Evolutionary conservation across 2,797 vertebrate genomes (phyloP), one percentile per base, ranked within the genome.

Genomic region (Premnoplex brunnescens): DNA sequence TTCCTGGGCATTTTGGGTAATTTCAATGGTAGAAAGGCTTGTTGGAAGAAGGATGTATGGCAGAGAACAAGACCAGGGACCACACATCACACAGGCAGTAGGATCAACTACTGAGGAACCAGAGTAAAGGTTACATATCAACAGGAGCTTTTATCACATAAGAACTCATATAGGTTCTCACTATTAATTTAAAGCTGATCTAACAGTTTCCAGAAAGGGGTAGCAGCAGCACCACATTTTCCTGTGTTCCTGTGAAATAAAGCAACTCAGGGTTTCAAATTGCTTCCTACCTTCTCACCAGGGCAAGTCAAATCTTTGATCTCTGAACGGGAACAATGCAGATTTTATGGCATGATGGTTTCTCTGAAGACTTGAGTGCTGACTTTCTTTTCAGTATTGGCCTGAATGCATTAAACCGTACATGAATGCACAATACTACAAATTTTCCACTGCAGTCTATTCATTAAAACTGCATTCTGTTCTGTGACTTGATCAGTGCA

Each of bases 311-410:
- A 58, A 60, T 78, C 67, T 79, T 76, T 8, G 3, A 4, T 72
- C 75, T 87, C 71, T 60, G 32, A 56, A 28, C 75, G 87, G 60
- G 41, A 32, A 80, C 51, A 85, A 63, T 46, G 72, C 36, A 87
- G 68, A 56, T 85, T 91, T 91, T 83, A 75, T 68, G 46, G 39
- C 4, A 9, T 18, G 6, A 36, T 2, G 7, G 37, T 48, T 94
- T 77, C 78, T 68, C 68, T 85, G 76, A 78, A 75, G 72, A 69
- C 43, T 63, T 60, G 64, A 80, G 43, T 59, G 43, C 72, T 85
- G 83, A 90, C 52, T 91, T 91, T 94, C 85, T 95, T 85, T 91
- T 77, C 54, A 72, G 16, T 46, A 44, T 85, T 85, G 91, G 91
- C 87, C 62, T 80, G 72, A 75, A 83, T 93, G 85, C 75, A 66